These are phyloP conservation scores for Diglossa brunneiventris DNA, from an alignment of 2,113 vertebrate genomes.

Conservation along the genomic window DNA sequence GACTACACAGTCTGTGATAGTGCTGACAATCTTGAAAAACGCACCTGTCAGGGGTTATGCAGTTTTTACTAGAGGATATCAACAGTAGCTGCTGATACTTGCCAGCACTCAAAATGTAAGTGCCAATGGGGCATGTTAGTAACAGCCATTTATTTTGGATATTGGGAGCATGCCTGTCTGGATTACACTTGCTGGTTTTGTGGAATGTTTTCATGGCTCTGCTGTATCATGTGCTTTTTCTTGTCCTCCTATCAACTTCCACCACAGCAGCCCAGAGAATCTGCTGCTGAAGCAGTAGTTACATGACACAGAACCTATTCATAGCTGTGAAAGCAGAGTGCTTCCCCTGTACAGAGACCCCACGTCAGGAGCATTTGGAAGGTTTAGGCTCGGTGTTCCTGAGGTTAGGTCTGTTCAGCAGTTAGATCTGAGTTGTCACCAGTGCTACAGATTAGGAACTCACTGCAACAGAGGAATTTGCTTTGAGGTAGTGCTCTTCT, in stretches of 20 bases:
- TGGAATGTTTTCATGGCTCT: background rate
- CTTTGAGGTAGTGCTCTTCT: background rate
- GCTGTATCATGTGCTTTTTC: background rate
- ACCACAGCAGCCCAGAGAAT: background rate
- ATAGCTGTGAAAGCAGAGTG: background rate
- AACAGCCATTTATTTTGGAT: background rate
- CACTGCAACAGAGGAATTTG: background rate
- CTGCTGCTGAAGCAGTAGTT: background rate
- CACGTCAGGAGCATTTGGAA: background rate
- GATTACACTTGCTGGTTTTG: background rate
- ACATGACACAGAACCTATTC: background rate
- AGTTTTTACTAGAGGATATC: background rate
- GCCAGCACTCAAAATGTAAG: background rate
- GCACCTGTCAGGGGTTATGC: background rate
- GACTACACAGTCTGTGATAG: background rate
- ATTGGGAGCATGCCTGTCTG: background rate
- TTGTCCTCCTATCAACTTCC: background rate
- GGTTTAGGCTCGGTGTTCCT: fast-evolving
- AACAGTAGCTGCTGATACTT: background rate
- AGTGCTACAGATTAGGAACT: background rate
- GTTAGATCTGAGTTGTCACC: background rate
- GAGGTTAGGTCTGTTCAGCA: background rate
- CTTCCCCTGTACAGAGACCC: background rate
- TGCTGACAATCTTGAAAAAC: background rate
- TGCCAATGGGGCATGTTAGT: background rate